Evolutionary conservation across 2,113 vertebrate genomes (phyloP).

Genomic region (Maccullochella peelii): DNA sequence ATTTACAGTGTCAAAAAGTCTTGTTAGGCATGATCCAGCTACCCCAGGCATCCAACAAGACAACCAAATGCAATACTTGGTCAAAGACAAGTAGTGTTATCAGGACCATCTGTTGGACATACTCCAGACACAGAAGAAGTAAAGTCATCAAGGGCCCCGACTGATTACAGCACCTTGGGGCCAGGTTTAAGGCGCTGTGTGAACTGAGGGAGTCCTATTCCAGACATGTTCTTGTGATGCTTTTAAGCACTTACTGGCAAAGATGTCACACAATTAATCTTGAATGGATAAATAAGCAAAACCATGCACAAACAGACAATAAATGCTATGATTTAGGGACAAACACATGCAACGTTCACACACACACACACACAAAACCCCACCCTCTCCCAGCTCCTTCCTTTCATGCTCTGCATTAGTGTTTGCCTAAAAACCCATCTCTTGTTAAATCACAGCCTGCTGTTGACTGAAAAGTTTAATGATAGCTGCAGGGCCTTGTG

Average conservation of each 20-base stretch:
- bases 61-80: constrained; percentile 28
- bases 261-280: constrained; percentile 31
- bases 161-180: constrained; percentile 64
- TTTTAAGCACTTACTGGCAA: constrained; percentile 42
- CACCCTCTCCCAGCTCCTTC: neutral
- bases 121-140: constrained; percentile 60
- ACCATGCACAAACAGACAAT: constrained; percentile 39
- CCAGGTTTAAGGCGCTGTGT: constrained; percentile 45
- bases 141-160: constrained; percentile 64
- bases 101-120: constrained; percentile 69
- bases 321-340: constrained; percentile 35
- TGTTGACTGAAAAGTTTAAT: constrained; percentile 80
- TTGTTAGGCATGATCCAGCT: constrained; percentile 40
- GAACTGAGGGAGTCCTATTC: constrained; percentile 49
- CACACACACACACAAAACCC: constrained; percentile 33
- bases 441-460: constrained; percentile 66
- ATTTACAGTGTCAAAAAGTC: constrained; percentile 53
- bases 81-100: constrained; percentile 63
- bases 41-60: constrained; percentile 47
- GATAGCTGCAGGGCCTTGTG: constrained; percentile 72
- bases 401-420: constrained; percentile 48
- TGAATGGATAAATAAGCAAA: constrained; percentile 27
- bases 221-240: constrained; percentile 54
- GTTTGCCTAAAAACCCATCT: constrained; percentile 69
- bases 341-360: constrained; percentile 38